Conservation (phyloP, 2,113 vertebrate genomes). For the Sterna hirundo region DNA sequence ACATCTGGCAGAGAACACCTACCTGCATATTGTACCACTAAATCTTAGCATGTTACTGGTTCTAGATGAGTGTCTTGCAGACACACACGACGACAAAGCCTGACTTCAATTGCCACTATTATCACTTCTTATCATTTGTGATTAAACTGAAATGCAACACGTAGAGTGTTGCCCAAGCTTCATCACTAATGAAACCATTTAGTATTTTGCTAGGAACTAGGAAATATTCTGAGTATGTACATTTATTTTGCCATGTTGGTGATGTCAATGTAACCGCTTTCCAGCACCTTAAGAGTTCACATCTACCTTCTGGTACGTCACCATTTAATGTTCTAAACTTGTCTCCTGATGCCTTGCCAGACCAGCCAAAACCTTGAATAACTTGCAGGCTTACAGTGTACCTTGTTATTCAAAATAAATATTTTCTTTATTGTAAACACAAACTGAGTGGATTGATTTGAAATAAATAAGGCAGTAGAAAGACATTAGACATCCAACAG, state of each 20-base stretch:
- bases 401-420: neutral
- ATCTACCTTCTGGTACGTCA: neutral
- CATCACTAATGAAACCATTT: neutral
- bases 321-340: neutral
- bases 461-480: neutral
- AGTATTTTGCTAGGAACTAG: neutral
- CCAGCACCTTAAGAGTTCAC: neutral
- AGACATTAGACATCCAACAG: neutral
- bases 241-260: neutral
- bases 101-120: neutral
- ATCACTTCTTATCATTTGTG: neutral
- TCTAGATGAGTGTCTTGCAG: neutral
- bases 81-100: neutral
- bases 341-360: neutral
- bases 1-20: neutral
- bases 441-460: neutral
- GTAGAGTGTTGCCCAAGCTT: neutral
- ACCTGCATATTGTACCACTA: neutral
- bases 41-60: too few species aligned
- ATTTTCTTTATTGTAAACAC: neutral
- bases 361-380: neutral
- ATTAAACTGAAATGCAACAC: neutral
- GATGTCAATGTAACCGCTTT: neutral
- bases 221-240: neutral
- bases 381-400: neutral